Conservation (phyloP, 2,888 invertebrate species). For the Myopa tessellatipennis region DNA sequence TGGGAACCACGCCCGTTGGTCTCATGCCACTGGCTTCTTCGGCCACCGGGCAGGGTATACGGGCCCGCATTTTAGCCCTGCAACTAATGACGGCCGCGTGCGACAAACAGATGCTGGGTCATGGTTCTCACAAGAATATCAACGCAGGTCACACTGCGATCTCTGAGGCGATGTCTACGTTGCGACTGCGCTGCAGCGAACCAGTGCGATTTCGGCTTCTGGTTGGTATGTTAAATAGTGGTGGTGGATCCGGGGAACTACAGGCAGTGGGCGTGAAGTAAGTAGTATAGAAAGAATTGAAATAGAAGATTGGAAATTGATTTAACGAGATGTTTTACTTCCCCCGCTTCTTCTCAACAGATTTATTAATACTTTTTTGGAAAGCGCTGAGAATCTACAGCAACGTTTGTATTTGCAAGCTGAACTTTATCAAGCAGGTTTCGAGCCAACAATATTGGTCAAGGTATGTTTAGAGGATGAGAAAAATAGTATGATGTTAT, state of each 20-base stretch:
- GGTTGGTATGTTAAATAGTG: conserved; percentile 87
- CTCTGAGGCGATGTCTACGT: conserved; percentile 89
- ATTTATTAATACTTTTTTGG: conserved; percentile 86
- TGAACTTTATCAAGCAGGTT: conserved; percentile 84
- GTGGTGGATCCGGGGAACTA: conserved; percentile 79
- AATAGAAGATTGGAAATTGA: background rate
- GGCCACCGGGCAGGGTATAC: conserved; percentile 88
- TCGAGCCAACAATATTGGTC: conserved; percentile 71
- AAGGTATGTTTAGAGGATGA: conserved; percentile 61
- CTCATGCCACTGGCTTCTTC: conserved; percentile 87
- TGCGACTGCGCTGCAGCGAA: conserved; percentile 88
- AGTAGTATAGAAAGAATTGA: conserved; percentile 35
- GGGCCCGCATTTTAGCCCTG: conserved; percentile 84
- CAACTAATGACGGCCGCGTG: conserved; percentile 90
- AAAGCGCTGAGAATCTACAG: conserved; percentile 80
- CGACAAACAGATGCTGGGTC: conserved; percentile 70
- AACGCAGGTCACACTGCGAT: conserved; percentile 85
- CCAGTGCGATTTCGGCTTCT: conserved; percentile 92
- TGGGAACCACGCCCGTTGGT: conserved; percentile 83
- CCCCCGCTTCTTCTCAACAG: conserved; percentile 51
- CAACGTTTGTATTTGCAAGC: conserved; percentile 86
- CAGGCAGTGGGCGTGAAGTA: conserved; percentile 80
- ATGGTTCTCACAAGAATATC: conserved; percentile 67
- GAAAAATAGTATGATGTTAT: no score
- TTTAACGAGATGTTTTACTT: background rate